phyloP scores from a whole-genome alignment of 1,140 invertebrate species.

The Pseudomyrmex dendroicus region DNA sequence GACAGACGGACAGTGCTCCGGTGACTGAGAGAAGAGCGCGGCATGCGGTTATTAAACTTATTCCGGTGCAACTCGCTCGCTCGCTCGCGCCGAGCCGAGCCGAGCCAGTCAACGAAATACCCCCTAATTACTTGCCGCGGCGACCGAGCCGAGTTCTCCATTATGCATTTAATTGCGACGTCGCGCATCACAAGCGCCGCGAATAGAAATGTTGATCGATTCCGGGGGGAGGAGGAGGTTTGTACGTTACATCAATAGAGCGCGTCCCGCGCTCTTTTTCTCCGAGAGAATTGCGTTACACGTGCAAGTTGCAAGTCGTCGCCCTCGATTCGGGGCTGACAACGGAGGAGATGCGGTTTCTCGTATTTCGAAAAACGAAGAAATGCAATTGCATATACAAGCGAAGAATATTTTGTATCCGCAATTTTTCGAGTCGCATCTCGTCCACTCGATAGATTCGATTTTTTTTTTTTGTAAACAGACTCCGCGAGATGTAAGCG shows the following conservation, averaged over 20 bases:
- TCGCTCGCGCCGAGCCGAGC: not conserved
- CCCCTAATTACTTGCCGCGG: conserved; percentile 21
- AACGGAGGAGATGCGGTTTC: too few species aligned
- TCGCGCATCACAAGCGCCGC: conserved; percentile 33
- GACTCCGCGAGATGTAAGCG: not conserved
- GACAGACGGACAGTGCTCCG: conserved; percentile 59
- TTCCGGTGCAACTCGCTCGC: conserved; percentile 50
- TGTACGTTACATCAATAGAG: not conserved
- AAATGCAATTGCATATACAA: too few species aligned
- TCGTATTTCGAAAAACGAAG: too few species aligned
- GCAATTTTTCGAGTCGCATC: too few species aligned
- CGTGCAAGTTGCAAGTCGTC: not conserved
- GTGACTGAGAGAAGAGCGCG: conserved; percentile 66
- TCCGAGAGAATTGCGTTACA: not conserved
- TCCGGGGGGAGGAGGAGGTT: not conserved
- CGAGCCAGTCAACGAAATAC: conserved; percentile 55
- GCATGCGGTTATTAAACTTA: conserved; percentile 77
- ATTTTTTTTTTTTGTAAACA: too few species aligned
- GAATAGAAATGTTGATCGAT: conserved; percentile 45
- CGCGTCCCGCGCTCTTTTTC: not conserved
- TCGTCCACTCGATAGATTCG: too few species aligned
- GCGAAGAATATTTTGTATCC: too few species aligned
- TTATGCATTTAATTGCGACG: conserved; percentile 53
- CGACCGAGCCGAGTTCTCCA: conserved; percentile 11
- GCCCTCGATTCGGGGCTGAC: too few species aligned